Percentiles rank a stretch among this genome's conserved stretches.
phyloP scores from a whole-genome alignment of 1,140 invertebrate genomes.

The silkworm (Bombyx mori) region ASM3026992v2 NC_085123.1:10227501-10228000 shows the following conservation, averaged over 20 bases:
- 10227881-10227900: neutral
- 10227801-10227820: too few species aligned
- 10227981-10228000: constrained; percentile 64
- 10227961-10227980: constrained; percentile 39
- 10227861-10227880: too few species aligned
- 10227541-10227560: constrained; percentile 35
- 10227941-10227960: constrained; percentile 25
- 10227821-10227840: too few species aligned
- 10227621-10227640: neutral
- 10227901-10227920: too few species aligned
- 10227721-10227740: too few species aligned
- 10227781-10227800: too few species aligned
- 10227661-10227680: too few species aligned
- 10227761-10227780: too few species aligned
- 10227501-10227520: constrained; percentile 26
- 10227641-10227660: neutral
- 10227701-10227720: too few species aligned
- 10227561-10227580: neutral
- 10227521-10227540: constrained; percentile 6
- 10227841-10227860: too few species aligned
- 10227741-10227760: too few species aligned
- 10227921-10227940: constrained; percentile 4
- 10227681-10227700: too few species aligned
- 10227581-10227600: constrained; percentile 1
- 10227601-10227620: neutral